Conservation (phyloP, 2,113 vertebrate genomes). For the Baryphthengus martii region DNA sequence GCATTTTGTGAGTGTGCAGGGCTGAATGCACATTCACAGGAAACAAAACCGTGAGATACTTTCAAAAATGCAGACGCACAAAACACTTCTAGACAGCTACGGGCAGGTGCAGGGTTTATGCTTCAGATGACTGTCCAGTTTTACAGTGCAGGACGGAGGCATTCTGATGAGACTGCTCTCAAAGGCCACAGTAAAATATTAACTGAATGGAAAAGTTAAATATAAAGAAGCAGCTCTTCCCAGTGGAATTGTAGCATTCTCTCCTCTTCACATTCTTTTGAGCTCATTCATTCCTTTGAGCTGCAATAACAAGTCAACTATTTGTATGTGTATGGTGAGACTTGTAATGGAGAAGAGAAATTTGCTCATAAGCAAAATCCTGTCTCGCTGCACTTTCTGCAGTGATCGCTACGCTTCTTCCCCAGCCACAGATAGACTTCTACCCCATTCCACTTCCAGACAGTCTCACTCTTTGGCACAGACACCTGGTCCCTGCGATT, state of each 20-base stretch:
- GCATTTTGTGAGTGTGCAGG: constrained; percentile 31
- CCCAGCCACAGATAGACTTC: neutral
- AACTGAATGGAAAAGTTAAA: neutral
- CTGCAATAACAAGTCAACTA: constrained; percentile 52
- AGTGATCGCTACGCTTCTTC: rapidly evolving
- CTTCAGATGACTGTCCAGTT: neutral
- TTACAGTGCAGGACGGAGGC: neutral
- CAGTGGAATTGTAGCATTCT: constrained; percentile 27
- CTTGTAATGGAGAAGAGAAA: constrained; percentile 13
- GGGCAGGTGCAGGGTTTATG: constrained; percentile 19
- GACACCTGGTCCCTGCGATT: neutral
- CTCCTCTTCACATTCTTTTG: constrained; percentile 41
- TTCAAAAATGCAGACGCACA: constrained; percentile 46
- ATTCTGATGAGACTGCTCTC: neutral
- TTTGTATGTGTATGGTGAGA: constrained; percentile 45
- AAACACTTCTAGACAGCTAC: neutral
- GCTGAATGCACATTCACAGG: constrained; percentile 53
- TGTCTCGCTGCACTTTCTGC: neutral
- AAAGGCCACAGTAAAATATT: neutral
- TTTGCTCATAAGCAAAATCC: neutral
- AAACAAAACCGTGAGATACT: constrained; percentile 61
- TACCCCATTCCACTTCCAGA: neutral
- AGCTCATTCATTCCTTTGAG: constrained; percentile 63
- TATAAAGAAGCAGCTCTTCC: constrained; percentile 21
- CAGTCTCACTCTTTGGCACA: neutral